phyloP scores from a whole-genome alignment of 2,113 vertebrate species.

The Lagopus muta region DNA sequence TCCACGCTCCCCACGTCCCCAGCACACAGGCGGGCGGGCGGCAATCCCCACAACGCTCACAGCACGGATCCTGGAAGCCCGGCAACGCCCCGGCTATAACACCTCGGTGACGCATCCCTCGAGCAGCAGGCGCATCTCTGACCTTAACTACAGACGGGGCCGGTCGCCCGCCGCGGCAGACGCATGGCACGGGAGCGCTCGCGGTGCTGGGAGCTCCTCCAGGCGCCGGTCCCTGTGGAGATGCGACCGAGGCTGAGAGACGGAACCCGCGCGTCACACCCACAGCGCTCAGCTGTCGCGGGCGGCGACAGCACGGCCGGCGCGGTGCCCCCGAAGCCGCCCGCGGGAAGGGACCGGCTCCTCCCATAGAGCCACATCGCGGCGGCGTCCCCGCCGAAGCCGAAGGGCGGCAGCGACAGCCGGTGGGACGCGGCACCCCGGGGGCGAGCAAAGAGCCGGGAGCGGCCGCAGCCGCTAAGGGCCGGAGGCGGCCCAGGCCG shows the following conservation, averaged over 20 bases:
- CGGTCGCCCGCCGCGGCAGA: background rate
- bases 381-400: background rate
- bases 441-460: background rate
- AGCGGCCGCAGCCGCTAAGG: background rate
- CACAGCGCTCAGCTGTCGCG: background rate
- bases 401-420: background rate
- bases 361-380: background rate
- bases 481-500: too few relatives aligned
- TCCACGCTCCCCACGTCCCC: background rate
- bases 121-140: fast-evolving
- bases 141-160: background rate
- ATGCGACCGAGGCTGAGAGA: background rate
- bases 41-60: background rate
- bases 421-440: too few relatives aligned
- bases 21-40: background rate
- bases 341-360: background rate
- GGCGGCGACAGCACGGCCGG: too few relatives aligned
- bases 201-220: background rate
- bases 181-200: fast-evolving
- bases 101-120: fast-evolving
- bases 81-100: background rate
- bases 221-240: fast-evolving
- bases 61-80: background rate
- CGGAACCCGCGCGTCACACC: slow-evolving; percentile 18
- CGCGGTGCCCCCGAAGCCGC: too few relatives aligned